Conservation (phyloP, 2,888 invertebrate genomes). For the Andrena minutula region DNA sequence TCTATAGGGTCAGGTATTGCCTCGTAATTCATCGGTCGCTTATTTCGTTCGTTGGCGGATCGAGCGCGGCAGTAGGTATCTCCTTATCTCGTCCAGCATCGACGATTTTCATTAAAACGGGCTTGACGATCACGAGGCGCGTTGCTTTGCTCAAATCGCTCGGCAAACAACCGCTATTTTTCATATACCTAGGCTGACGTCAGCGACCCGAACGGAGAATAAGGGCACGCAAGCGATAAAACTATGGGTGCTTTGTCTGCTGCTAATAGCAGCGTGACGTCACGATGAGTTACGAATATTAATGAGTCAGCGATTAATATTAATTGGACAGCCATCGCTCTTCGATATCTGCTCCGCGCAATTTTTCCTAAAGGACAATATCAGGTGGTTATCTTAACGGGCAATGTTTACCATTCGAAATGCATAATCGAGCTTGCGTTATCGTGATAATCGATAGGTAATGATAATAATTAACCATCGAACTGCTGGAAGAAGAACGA, state of each 20-base stretch:
- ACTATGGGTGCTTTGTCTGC: constrained; percentile 21
- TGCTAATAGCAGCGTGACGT: constrained; percentile 21
- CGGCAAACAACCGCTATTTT: constrained; percentile 4
- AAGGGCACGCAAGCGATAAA: neutral
- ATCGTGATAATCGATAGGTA: neutral
- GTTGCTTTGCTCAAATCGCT: neutral
- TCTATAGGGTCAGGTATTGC: neutral
- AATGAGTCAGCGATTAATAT: constrained; percentile 40
- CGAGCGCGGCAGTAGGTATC: neutral
- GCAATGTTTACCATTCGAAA: neutral
- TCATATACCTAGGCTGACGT: constrained; percentile 19
- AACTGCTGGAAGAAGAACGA: neutral
- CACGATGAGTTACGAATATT: constrained; percentile 19
- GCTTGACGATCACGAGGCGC: neutral
- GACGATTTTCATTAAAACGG: constrained; percentile 6
- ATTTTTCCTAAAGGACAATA: neutral
- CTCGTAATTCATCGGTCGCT: neutral
- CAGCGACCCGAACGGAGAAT: neutral
- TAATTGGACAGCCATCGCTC: neutral
- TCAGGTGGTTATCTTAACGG: neutral
- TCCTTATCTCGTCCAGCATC: neutral
- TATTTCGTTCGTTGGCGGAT: neutral
- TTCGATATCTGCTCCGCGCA: neutral
- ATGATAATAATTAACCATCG: neutral
- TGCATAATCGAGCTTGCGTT: neutral